phyloP scores from a whole-genome alignment of 2,888 invertebrate genomes.

The Oscheius sp. region DNA sequence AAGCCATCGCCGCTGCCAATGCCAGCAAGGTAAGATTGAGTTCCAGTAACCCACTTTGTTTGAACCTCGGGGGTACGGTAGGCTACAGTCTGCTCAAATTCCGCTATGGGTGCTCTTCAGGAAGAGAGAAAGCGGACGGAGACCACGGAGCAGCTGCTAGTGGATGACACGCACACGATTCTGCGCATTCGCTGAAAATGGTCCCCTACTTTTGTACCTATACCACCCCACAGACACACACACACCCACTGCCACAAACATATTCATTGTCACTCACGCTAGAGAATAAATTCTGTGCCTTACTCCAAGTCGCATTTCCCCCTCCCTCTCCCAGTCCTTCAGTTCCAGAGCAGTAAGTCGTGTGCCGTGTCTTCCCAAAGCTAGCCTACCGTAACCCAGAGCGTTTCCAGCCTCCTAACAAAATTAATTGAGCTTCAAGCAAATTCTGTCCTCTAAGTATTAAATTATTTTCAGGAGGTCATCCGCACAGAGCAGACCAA shows the following conservation, averaged over 20 bases:
- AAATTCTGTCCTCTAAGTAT: not conserved
- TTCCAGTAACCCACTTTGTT: conserved; percentile 28
- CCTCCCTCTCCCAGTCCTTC: not conserved
- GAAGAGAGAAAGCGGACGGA: conserved; percentile 48
- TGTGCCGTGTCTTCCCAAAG: conserved; percentile 35
- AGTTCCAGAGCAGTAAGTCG: conserved; percentile 23
- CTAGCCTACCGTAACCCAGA: conserved; percentile 34
- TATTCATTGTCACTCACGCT: not conserved
- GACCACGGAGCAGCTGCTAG: conserved; percentile 62
- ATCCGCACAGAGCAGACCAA: conserved; percentile 48
- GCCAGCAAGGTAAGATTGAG: conserved; percentile 78
- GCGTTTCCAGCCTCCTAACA: not conserved
- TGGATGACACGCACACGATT: conserved; percentile 63
- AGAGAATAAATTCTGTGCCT: conserved; percentile 8
- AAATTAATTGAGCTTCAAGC: conserved; percentile 19
- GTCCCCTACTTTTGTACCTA: not conserved
- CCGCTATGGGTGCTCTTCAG: conserved; percentile 33
- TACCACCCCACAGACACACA: not conserved
- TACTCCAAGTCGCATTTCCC: not conserved
- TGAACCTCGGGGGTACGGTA: conserved; percentile 67
- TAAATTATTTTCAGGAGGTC: conserved; percentile 57
- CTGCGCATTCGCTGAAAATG: conserved; percentile 51
- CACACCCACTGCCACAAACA: conserved; percentile 11
- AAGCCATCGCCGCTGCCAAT: conserved; percentile 89
- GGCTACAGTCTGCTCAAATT: conserved; percentile 1